These are phyloP conservation scores for Plagodis pulveraria DNA, from an alignment of 2,888 invertebrate species.

Conservation along the genomic window DNA sequence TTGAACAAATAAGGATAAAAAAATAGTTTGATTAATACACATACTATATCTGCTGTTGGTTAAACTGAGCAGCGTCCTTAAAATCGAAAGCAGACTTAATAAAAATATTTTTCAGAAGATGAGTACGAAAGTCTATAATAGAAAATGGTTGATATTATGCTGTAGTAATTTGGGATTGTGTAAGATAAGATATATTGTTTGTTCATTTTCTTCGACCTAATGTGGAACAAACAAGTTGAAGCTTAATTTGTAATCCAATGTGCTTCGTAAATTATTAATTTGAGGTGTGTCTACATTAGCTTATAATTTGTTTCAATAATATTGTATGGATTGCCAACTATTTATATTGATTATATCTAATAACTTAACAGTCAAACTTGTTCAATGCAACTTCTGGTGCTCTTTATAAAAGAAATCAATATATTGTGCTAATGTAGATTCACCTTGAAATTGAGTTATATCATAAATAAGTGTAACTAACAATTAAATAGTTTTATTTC, in stretches of 20 bases:
- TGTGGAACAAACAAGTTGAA: conserved; percentile 30
- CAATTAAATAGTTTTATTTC: conserved; percentile 19
- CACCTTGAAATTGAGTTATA: conserved; percentile 15
- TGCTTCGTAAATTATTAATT: conserved; percentile 30
- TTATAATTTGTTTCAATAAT: neutral
- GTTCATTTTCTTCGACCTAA: conserved; percentile 28
- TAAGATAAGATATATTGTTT: conserved; percentile 29
- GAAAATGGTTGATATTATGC: conserved; percentile 36
- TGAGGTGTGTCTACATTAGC: conserved; percentile 32
- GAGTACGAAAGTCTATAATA: conserved; percentile 33
- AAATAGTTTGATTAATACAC: neutral
- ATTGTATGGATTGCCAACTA: no score
- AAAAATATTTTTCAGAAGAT: conserved; percentile 36
- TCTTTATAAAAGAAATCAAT: neutral
- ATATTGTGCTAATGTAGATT: conserved; percentile 8
- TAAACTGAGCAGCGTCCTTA: conserved; percentile 29
- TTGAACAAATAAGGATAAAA: no score
- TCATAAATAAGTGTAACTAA: conserved; percentile 17
- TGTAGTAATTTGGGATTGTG: conserved; percentile 37
- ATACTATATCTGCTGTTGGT: neutral
- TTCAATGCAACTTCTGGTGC: conserved; percentile 13
- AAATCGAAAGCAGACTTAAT: conserved; percentile 28
- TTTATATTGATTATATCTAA: neutral
- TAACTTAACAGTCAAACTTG: neutral
- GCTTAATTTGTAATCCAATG: conserved; percentile 36